These are phyloP conservation scores for Oplegnathus fasciatus DNA, from an alignment of 2,113 vertebrate genomes.

Conservation along the genomic window DNA sequence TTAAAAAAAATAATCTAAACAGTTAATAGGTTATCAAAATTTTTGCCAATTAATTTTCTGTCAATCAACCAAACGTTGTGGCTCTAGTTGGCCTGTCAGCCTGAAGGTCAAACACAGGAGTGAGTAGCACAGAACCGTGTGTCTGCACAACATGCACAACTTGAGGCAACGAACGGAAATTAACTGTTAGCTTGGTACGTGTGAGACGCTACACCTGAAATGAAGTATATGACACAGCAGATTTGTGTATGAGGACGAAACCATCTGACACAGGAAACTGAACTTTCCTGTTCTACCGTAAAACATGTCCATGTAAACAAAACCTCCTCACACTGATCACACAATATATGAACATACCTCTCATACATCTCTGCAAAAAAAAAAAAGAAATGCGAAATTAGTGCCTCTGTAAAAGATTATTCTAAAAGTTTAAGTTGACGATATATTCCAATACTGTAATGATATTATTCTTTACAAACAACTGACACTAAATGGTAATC, in stretches of 20 bases:
- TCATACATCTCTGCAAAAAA: too few relatives aligned
- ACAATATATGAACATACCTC: too few relatives aligned
- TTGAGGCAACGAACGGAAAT: background rate
- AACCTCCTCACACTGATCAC: too few relatives aligned
- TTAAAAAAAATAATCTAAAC: too few relatives aligned
- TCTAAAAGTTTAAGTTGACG: too few relatives aligned
- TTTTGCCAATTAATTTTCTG: background rate
- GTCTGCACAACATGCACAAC: background rate
- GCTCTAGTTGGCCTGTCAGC: background rate
- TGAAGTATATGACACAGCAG: background rate
- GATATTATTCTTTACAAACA: too few relatives aligned
- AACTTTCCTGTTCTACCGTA: constrained; percentile 14
- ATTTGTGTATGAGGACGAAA: background rate
- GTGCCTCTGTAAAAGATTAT: too few relatives aligned
- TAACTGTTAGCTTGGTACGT: background rate
- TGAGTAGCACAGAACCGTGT: background rate
- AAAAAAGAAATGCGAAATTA: too few relatives aligned
- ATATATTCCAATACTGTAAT: too few relatives aligned
- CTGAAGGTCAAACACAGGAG: background rate
- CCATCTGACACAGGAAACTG: background rate
- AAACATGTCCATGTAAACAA: background rate
- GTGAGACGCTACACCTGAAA: background rate
- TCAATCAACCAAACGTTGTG: background rate
- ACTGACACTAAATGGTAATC: too few relatives aligned
- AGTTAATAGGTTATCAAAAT: too few relatives aligned